phyloP scores from a whole-genome alignment of 1,140 invertebrate genomes.

The Probaryconus sp. region DNA sequence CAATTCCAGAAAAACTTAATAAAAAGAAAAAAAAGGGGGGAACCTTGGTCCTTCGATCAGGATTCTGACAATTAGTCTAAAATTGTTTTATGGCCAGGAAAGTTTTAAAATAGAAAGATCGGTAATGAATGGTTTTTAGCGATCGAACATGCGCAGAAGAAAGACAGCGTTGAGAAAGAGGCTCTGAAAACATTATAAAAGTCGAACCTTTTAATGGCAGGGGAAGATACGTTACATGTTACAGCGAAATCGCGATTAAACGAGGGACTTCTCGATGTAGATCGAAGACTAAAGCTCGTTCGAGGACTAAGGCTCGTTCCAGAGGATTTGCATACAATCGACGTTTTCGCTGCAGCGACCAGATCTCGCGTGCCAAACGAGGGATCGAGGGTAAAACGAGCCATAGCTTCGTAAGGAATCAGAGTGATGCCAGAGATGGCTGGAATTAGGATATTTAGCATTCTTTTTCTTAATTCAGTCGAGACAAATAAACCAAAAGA shows the following conservation, averaged over 20 bases:
- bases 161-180: slow-evolving; percentile 50
- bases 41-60: no score
- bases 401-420: slow-evolving; percentile 11
- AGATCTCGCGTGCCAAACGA: slow-evolving; percentile 65
- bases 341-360: slow-evolving; percentile 58
- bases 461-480: slow-evolving; percentile 5
- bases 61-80: no score
- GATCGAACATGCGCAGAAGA: slow-evolving; percentile 45
- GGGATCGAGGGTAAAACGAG: slow-evolving; percentile 28
- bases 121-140: slow-evolving; percentile 57
- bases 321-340: slow-evolving; percentile 72
- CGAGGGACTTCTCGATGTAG: slow-evolving; percentile 57
- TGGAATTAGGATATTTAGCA: not conserved
- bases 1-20: no score
- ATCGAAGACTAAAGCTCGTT: slow-evolving; percentile 63
- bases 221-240: slow-evolving; percentile 55
- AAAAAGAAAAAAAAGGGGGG: no score
- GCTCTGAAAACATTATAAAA: slow-evolving; percentile 62
- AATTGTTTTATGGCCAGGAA: no score
- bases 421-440: slow-evolving; percentile 34
- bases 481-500: not conserved
- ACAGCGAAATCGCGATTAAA: slow-evolving; percentile 63
- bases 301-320: slow-evolving; percentile 53
- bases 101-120: slow-evolving; percentile 30
- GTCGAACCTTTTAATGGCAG: slow-evolving; percentile 59